Base-by-base conservation (phyloP, 2,888 invertebrate genomes). In the Steromphala cineraria region DNA sequence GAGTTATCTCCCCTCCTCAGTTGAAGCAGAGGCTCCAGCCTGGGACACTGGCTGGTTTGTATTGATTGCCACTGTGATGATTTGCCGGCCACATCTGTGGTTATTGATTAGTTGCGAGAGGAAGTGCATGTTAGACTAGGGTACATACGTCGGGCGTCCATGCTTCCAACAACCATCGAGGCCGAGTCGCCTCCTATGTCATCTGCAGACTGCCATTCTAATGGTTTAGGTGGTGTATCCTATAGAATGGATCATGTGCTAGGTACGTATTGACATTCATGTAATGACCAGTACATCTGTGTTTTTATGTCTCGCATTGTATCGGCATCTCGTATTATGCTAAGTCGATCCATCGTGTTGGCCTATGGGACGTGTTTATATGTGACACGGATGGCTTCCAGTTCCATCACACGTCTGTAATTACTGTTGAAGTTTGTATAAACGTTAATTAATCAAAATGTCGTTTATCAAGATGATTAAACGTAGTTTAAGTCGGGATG, bases 11-110 rank as follows among this genome's bases (percentile, higher is more conserved):
- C 71, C 71, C 40, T 71, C 19, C 31, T 71, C 31, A 71, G 71
- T 40, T 36, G 28, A 71, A 21, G 21, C 24, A 24, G 21, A 19
- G 19, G 56, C 24, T 24, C 56, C 56, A 21, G 56, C 24, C 19
- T 56, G 56, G 10, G 24, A 21, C n/a, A 5, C 19, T 56, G 56
- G 24, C 19, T 56, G 56, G 71, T 31, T 17, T 40, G 36, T 71
- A 71, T 71, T 71, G 71, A 71, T 71, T 40, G 71, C 36, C 36
- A 36, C 36, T 71, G 71, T 15, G 71, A 71, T 71, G 71, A 71
- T 71, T 71, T 71, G 71, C 71, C 71, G 17, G 40, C 71, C 71
- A 71, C 71, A 71, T 71, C 71, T 71, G 71, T 71, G 71, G 36
- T 31, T 71, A 71, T 71, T 71, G 71, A 71, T 71, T 36, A 1